Evolutionary conservation across 2,113 vertebrate species (phyloP).

Genomic region (Cyrtonyx montezumae): DNA sequence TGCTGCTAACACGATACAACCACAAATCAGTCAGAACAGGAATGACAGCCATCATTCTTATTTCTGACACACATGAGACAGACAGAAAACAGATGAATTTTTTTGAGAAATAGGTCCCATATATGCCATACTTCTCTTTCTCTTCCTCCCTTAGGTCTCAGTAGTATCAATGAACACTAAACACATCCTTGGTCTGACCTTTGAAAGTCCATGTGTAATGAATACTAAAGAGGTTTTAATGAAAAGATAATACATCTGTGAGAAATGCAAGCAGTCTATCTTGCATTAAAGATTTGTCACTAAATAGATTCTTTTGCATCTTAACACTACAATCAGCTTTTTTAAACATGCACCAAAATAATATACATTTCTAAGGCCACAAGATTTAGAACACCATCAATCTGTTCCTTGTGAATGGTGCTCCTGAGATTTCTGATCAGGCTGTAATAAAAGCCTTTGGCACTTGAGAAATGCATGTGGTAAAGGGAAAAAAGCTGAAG

Average conservation of each 20-base stretch:
- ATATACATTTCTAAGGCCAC: conserved; percentile 19
- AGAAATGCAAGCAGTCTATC: background rate
- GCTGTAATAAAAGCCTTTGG: conserved; percentile 47
- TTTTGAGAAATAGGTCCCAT: background rate
- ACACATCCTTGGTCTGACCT: background rate
- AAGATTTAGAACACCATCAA: conserved; percentile 29
- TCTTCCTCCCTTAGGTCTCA: background rate
- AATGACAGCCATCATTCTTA: background rate
- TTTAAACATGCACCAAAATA: conserved; percentile 2
- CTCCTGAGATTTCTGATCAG: conserved; percentile 9
- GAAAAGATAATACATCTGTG: background rate
- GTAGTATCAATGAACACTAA: background rate
- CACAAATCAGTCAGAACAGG: background rate
- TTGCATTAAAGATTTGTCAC: background rate
- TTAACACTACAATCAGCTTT: background rate
- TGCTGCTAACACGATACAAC: background rate
- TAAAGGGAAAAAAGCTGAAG: conserved; percentile 24
- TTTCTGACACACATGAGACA: background rate
- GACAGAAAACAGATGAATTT: background rate
- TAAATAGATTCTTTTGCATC: background rate
- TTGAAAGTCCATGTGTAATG: background rate
- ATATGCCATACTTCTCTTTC: background rate
- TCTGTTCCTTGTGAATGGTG: conserved; percentile 11
- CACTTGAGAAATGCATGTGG: conserved; percentile 29
- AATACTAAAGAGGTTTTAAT: background rate